Evolutionary conservation across 2,113 vertebrate species (phyloP), one percentile per base, ranked within the genome.

Genomic region (Pseudopipra pipra): DNA sequence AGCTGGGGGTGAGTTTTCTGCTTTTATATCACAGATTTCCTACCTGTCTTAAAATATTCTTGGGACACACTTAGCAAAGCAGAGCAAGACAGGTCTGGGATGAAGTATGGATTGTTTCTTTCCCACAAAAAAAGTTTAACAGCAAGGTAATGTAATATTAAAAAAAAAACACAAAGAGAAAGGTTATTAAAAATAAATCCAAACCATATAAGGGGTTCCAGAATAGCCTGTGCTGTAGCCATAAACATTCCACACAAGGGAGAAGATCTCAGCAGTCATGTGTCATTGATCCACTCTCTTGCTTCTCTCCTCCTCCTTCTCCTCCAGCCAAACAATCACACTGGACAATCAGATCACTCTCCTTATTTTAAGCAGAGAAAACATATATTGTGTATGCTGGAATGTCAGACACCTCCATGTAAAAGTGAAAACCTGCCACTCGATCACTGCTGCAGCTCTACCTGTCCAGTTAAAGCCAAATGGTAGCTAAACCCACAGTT

Each of bases 131-230:
- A 30, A 84, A 35, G 12, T 39, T 67, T 74, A 81, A 30, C 18
- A 90, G 65, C 23, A 92, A 67, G 80, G 59, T 61, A 89, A 71
- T 41, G 8, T 68, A 81, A 81, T 62, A 63, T 11, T 51, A 51
- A 51, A 27, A 51, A 51, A 24, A 51, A 67, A 93, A 93, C 10
- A 86, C 5, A 89, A 90, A 94, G 55, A 54, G 49, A 87, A 90
- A 84, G n/a, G 61, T 78, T 90, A 93, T 95, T 90, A 95, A 90
- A 96, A 96, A 95, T 90, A 96, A 96, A 81, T 72, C 51, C 61
- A 84, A 86, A 71, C 85, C 44, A 61, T 92, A 74, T 81, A 89
- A 92, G 86, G 86, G 68, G 10, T 46, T 43, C 72, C 52, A 81
- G 59, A 88, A 77, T 61, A 94, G 92, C 67, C 51, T 62, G 23